Evolutionary conservation across 2,888 invertebrate genomes (phyloP), one percentile per base, ranked within the genome.

Genomic region (Tachina lurida): DNA sequence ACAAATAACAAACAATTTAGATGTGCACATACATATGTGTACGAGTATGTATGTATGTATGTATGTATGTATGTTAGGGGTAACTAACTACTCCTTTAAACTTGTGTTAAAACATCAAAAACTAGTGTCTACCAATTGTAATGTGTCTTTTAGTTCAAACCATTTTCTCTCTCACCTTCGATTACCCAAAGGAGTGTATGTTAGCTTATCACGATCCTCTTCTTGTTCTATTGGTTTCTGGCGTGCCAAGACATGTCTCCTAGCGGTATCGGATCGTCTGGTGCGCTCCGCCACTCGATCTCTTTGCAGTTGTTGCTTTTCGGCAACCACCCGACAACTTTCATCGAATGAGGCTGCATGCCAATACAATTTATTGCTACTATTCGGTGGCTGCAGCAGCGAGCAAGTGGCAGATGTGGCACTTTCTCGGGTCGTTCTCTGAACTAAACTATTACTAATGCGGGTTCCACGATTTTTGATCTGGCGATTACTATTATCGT

Each of bases 271-370:
- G 3, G 93, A 93, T 89, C 93, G 90, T 73, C 91, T 91, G 9
- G 94, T 94, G 79, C 96, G 94, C 92, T 95, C 95, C 45, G 94
- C 93, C 87, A 95, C 94, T 0, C 88, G 95, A 93, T 94, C 90
- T 22, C 84, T 88, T 83, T 88, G 85, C 81, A n/a, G 54, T n/a
- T 68, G 81, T 82, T 87, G 90, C 73, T 89, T 91, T 58, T 91
- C 91, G 10, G 73, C 67, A 22, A 63, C 22, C 65, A 85, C 87
- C 52, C 87, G 85, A 90, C 94, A 94, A 3, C 95, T 95, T 92
- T 96, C 96, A 91, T 97, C 97, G 83, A 97, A 96, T 78, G 97
- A 97, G 84, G 97, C 93, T 31, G 97, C 97, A 93, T 97, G 96
- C 91, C 97, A 95, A 80, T 92, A 91, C 15, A 90, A 89, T 43